phyloP scores from a whole-genome alignment of 2,888 invertebrate species.

The Marronus borbonicus region DNA sequence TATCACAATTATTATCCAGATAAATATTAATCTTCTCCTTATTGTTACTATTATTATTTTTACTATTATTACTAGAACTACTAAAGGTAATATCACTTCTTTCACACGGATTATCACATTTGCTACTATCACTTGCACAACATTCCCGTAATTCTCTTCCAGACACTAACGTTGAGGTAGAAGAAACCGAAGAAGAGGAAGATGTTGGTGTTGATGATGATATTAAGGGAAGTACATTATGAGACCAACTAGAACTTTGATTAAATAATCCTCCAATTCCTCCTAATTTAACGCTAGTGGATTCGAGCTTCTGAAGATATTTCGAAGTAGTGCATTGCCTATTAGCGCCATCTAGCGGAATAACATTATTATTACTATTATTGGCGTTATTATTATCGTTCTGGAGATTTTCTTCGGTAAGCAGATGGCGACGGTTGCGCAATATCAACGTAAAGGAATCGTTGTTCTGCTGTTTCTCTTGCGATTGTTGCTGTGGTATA shows the following conservation, averaged over 20 bases:
- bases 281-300: conserved; percentile 3
- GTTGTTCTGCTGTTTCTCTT: conserved; percentile 34
- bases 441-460: conserved; percentile 41
- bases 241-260: conserved; percentile 19
- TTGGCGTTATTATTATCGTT: conserved; percentile 49
- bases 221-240: conserved; percentile 17
- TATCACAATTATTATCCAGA: conserved; percentile 69
- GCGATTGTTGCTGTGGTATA: background rate
- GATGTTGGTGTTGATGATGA: background rate
- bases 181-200: conserved; percentile 48
- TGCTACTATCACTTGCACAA: conserved; percentile 61
- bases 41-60: conserved; percentile 61
- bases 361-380: conserved; percentile 38
- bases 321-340: conserved; percentile 54
- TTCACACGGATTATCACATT: conserved; percentile 66
- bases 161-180: background rate
- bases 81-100: conserved; percentile 66
- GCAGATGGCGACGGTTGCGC: conserved; percentile 59
- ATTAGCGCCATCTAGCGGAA: conserved; percentile 25
- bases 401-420: conserved; percentile 41
- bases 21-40: conserved; percentile 66
- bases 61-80: conserved; percentile 55
- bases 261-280: background rate
- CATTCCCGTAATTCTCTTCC: conserved; percentile 35
- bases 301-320: conserved; percentile 59